Percentiles rank a stretch among this genome's conserved stretches.
Conservation (phyloP, 2,113 vertebrate genomes). For the Capreolus pygargus region DNA sequence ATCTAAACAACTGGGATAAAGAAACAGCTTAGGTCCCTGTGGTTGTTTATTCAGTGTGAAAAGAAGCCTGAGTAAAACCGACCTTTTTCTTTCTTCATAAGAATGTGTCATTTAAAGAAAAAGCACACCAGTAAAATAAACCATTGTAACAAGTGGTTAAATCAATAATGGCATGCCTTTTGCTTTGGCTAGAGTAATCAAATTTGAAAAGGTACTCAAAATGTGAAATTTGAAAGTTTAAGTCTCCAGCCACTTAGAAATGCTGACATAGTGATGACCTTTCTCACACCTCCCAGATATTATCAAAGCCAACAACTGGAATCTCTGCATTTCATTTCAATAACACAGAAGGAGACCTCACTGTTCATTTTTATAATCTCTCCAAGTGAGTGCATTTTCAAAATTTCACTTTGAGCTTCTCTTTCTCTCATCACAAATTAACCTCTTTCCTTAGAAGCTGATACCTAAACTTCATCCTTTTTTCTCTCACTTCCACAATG, state of each 20-base stretch:
- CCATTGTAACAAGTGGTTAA: background rate
- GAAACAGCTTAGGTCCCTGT: background rate
- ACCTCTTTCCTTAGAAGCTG: background rate
- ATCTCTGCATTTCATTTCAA: background rate
- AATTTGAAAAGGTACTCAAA: slow-evolving; percentile 19
- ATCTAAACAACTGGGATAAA: background rate
- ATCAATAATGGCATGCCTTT: background rate
- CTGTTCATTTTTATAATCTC: background rate
- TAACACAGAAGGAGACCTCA: background rate
- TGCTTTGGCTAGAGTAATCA: background rate
- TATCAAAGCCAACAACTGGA: background rate
- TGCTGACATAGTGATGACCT: background rate
- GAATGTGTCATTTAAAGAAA: background rate
- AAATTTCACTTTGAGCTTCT: background rate
- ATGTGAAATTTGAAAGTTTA: background rate
- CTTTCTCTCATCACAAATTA: background rate
- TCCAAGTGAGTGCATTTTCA: background rate
- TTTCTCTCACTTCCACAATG: background rate
- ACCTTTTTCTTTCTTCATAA: background rate
- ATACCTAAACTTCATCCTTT: background rate
- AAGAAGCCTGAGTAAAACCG: background rate
- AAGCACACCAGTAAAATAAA: background rate
- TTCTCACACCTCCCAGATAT: background rate
- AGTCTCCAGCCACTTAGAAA: background rate
- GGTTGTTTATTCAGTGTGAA: background rate